Conservation (phyloP, 2,797 vertebrate genomes). For the Loris lydekkerianus region DNA sequence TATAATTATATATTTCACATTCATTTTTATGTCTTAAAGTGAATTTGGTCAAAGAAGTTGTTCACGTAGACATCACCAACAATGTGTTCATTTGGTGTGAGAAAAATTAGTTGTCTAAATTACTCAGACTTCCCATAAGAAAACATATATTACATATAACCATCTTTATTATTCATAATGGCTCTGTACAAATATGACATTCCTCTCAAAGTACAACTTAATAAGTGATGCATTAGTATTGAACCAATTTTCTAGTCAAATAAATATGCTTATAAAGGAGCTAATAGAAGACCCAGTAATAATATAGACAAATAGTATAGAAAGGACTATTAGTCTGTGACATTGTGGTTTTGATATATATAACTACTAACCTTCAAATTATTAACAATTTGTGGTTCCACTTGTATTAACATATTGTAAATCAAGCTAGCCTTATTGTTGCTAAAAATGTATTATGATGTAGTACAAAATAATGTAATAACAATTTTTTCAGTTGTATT, state of each 20-base stretch:
- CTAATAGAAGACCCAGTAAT: conserved; percentile 56
- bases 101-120: conserved; percentile 13
- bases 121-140: background rate
- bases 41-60: background rate
- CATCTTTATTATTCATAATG: background rate
- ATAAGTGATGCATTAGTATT: conserved; percentile 60
- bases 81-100: background rate
- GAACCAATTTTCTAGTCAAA: conserved; percentile 73
- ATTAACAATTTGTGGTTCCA: conserved; percentile 75
- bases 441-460: conserved; percentile 79
- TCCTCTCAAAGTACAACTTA: background rate
- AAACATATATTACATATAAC: background rate
- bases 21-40: background rate
- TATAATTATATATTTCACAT: background rate
- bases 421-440: conserved; percentile 81
- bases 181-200: background rate
- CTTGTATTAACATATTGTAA: conserved; percentile 81
- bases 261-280: conserved; percentile 62
- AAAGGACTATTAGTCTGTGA: conserved; percentile 68
- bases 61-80: background rate
- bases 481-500: conserved; percentile 82
- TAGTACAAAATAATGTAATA: conserved; percentile 85
- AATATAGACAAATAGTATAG: conserved; percentile 66
- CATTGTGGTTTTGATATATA: conserved; percentile 80
- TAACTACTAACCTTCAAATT: conserved; percentile 85